Base-by-base conservation (phyloP, 1,140 invertebrate genomes). In the Papilio polyxenes region DNA sequence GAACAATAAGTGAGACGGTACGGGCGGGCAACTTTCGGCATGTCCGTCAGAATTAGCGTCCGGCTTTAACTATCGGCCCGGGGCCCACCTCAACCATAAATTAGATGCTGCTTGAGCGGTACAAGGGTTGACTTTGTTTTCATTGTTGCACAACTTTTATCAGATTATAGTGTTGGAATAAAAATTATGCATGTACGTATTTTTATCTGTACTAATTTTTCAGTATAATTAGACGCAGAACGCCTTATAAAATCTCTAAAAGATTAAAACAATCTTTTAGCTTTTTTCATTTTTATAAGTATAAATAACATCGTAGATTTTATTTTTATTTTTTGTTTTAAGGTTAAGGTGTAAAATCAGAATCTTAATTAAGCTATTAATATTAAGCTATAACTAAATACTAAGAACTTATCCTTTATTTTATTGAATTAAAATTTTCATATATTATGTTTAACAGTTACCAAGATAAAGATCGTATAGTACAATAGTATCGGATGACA, bases 81-180 rank as follows among this genome's bases (percentile, higher is more conserved):
- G 87, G 87, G 88, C 92, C 88, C 91, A 91, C 92, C 88, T 92
- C 92, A 86, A 87, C 91, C 90, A 91, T 94, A 93, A 94, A 94
- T 94, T 94, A 93, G 91, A 89, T 87, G 88, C 88, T 91, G 89
- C 89, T 92, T 92, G 87, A 88, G 83, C 87, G 84, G 81, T 90
- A 92, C 89, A 90, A 89, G 89, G 88, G 89, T 90, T 87, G 82
- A 72, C 81, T 74, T 44, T 75, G 89, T 87, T 79, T 85, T 84
- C 92, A 89, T 83, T 92, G 83, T 85, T 4, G 7, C 8, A 85
- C 44, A 69, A 15, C 48, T 48, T 69, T 59, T 56, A 75, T 20
- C 23, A 59, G 3, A 11, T 51, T 37, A 59, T 40, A 37, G 49
- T 40, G 15, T 40, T 80, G 44, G 40, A 80, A 48, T 44, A 44